Evolutionary conservation across 1,140 invertebrate species (phyloP), one percentile per base, ranked within the genome.

Genomic region (Anastrepha ludens): DNA sequence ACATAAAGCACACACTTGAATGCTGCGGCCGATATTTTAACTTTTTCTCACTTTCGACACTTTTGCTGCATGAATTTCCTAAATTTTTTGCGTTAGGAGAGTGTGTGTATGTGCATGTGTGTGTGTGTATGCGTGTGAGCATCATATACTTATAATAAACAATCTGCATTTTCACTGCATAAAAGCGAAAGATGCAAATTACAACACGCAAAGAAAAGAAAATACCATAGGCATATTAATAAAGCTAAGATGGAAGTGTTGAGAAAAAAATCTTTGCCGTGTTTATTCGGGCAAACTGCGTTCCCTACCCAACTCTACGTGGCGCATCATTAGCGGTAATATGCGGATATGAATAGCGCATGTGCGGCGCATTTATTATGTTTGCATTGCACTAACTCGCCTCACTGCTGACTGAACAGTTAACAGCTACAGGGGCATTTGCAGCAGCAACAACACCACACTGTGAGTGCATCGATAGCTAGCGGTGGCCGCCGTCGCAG

Each of bases 301-400:
- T 74, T 41, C 17, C 39, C 39, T 15, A 74, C 29, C 39, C 67
- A 74, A 74, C 29, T 44, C 39, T 7, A 39, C 11, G 9, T 13
- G 74, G 74, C 74, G 74, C 15, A 81, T 81, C 74, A 81, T 81
- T 81, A 81, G 74, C 74, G 74, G 74, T 81, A 81, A 55, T 81
- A 81, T 81, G 74, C 74, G 74, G 74, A 81, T 81, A 81, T 81
- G 74, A 58, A 81, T 20, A 55, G 74, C 74, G 74, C 74, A 81
- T 81, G 74, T 29, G 50, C 74, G 47, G 74, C 74, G 47, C 74
- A 81, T 81, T 81, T 81, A 81, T 81, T 81, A 50, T 81, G 74
- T 81, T 81, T 81, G 74, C 74, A 81, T 81, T 81, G 50, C 74
- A 29, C 74, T 81, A 81, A 29, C 74, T 29, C 74, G 47, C 41